phyloP scores from a whole-genome alignment of 2,888 invertebrate species.

The Agapetus fuscipes region DNA sequence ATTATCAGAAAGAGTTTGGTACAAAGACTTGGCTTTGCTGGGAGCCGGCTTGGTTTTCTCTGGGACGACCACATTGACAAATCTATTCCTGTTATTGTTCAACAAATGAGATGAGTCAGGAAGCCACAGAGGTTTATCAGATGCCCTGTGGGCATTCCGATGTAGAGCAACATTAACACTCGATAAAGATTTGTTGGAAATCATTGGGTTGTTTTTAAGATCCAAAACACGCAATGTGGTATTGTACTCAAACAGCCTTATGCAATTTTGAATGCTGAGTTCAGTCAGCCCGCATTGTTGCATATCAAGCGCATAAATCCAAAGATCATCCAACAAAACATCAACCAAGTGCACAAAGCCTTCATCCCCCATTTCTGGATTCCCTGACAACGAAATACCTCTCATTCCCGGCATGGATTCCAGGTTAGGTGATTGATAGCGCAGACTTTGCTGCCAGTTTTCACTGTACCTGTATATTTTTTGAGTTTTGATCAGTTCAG shows the following conservation, averaged over 20 bases:
- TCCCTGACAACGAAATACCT: slow-evolving; percentile 58
- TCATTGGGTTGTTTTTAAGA: slow-evolving; percentile 49
- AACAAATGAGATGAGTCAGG: slow-evolving; percentile 1
- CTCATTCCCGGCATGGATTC: slow-evolving; percentile 64
- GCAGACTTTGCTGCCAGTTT: slow-evolving; percentile 70
- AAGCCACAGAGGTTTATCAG: slow-evolving; percentile 6
- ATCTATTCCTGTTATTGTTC: too few species aligned
- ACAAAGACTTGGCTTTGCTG: not conserved
- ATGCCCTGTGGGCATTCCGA: slow-evolving; percentile 28
- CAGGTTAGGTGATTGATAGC: slow-evolving; percentile 67
- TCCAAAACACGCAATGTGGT: slow-evolving; percentile 59
- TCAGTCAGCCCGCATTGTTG: slow-evolving; percentile 67
- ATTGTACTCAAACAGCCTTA: slow-evolving; percentile 54
- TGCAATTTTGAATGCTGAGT: slow-evolving; percentile 42
- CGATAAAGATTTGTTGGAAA: slow-evolving; percentile 39
- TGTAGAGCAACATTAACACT: slow-evolving; percentile 40
- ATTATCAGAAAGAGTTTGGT: not conserved
- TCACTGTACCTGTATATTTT: slow-evolving; percentile 66
- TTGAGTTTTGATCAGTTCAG: slow-evolving; percentile 59
- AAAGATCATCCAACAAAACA: slow-evolving; percentile 65
- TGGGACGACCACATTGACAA: too few species aligned
- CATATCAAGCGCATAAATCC: slow-evolving; percentile 71
- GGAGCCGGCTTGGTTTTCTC: not conserved
- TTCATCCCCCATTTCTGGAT: slow-evolving; percentile 55
- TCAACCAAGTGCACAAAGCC: slow-evolving; percentile 54